Evolutionary conservation across 2,113 vertebrate species (phyloP), one percentile per base, ranked within the genome.

Genomic region (Grammomys surdaster): DNA sequence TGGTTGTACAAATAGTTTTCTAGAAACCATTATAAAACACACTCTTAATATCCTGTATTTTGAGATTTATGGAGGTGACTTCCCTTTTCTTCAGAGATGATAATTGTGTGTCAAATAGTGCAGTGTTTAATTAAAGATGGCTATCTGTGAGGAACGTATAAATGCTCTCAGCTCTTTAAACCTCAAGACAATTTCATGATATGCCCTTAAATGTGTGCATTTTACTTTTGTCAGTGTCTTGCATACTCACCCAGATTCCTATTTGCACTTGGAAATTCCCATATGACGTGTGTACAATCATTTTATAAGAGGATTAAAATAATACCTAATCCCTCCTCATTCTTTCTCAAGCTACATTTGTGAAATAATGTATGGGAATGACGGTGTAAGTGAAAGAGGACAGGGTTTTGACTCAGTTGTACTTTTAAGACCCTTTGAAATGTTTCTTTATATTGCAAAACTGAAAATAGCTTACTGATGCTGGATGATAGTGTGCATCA

Each of bases 41-140:
- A 97, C 28, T 97, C 97, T 92, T 94, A 95, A 76, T 95, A 95
- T 90, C n/a, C 24, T 60, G 91, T 84, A 94, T 85, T 97, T 96
- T 96, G 63, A 84, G 65, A 97, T 95, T 96, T 97, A 97, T 97
- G 76, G 94, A 96, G 89, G 96, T 96, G 94, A 97, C 94, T 98
- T 97, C 96, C 51, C 28, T 96, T 97, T 96, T 91, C 95, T 95
- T 92, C 90, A 60, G 56, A 91, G 80, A 97, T 96, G 96, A 97
- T 96, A 65, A 97, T 96, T 97, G 75, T 95, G 96, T 97, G 87
- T 56, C 0, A 4, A 97, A 69, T 97, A 93, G 93, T 17, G 9
- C 0, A 0, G 89, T 94, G n/a, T 97, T 97, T 97, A 97, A 98
- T 98, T 98, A 97, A 95, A 96, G 91, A 96, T 93, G 91, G 93